phyloP scores from a whole-genome alignment of 2,797 vertebrate genomes.

The Dendrocincla tyrannina region DNA sequence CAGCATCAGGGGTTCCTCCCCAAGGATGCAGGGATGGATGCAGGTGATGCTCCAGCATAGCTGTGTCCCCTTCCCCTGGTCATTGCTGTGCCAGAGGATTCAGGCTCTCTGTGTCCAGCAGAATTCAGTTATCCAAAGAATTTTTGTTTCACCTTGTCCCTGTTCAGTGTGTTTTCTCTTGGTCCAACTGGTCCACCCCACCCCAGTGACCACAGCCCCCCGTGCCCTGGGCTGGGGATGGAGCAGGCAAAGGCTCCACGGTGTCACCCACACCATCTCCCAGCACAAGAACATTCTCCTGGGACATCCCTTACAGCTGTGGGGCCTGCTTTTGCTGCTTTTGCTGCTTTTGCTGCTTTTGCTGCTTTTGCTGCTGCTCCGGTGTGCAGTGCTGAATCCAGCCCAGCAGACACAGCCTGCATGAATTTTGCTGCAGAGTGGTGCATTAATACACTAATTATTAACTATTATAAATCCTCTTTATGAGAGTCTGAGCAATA shows the following conservation, averaged over 20 bases:
- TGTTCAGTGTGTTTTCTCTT: background rate
- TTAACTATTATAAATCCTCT: conserved; percentile 8
- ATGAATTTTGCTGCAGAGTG: conserved; percentile 22
- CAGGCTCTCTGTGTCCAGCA: background rate
- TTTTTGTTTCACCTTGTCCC: background rate
- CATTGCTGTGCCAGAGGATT: rapidly evolving
- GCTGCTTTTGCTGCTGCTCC: background rate
- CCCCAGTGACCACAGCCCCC: rapidly evolving
- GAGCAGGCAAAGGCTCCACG: rapidly evolving
- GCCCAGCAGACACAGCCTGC: background rate
- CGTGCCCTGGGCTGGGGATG: background rate
- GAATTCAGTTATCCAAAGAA: background rate
- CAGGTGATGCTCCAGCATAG: background rate
- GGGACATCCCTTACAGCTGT: background rate
- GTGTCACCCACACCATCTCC: rapidly evolving
- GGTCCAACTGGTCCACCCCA: no score
- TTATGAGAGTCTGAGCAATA: background rate
- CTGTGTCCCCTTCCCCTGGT: background rate
- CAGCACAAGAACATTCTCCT: rapidly evolving
- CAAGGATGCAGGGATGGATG: rapidly evolving
- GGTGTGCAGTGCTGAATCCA: background rate
- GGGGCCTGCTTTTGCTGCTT: background rate
- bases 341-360: background rate
- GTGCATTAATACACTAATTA: conserved; percentile 2
- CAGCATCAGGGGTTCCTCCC: background rate